Conservation (phyloP, 2,888 invertebrate species). For the Cantharis rustica region DNA sequence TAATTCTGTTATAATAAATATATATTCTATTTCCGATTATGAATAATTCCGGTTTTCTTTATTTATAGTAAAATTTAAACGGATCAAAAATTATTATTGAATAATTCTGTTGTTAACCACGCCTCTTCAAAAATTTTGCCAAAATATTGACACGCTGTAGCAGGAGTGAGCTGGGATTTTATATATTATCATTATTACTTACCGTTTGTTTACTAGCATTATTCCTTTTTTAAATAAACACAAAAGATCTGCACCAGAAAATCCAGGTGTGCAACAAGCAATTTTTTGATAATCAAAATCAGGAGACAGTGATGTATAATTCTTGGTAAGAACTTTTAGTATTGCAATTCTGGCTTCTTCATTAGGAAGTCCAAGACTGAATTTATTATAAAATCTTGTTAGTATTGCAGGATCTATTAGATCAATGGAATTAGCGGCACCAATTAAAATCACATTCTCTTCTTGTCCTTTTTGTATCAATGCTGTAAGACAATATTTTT, state of each 20-base stretch:
- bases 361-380: slow-evolving; percentile 92
- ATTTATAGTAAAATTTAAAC: too few relatives aligned
- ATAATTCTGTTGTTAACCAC: too few relatives aligned
- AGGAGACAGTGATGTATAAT: slow-evolving; percentile 66
- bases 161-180: too few relatives aligned
- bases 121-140: too few relatives aligned
- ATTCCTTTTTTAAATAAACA: neutral
- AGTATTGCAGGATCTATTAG: slow-evolving; percentile 90
- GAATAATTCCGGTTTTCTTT: too few relatives aligned
- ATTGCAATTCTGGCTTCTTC: slow-evolving; percentile 81
- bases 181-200: too few relatives aligned
- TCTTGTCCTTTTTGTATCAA: slow-evolving; percentile 60
- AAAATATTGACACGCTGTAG: too few relatives aligned
- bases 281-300: slow-evolving; percentile 74
- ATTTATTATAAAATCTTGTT: slow-evolving; percentile 91
- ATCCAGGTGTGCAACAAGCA: slow-evolving; percentile 90
- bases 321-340: slow-evolving; percentile 71
- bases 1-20: too few relatives aligned
- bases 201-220: neutral
- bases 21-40: too few relatives aligned
- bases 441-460: slow-evolving; percentile 79
- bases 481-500: slow-evolving; percentile 48
- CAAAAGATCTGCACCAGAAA: slow-evolving; percentile 92
- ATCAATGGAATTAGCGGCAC: slow-evolving; percentile 95
- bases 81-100: too few relatives aligned